phyloP scores from a whole-genome alignment of 2,888 invertebrate genomes.

The Gnatocerus cornutus region DNA sequence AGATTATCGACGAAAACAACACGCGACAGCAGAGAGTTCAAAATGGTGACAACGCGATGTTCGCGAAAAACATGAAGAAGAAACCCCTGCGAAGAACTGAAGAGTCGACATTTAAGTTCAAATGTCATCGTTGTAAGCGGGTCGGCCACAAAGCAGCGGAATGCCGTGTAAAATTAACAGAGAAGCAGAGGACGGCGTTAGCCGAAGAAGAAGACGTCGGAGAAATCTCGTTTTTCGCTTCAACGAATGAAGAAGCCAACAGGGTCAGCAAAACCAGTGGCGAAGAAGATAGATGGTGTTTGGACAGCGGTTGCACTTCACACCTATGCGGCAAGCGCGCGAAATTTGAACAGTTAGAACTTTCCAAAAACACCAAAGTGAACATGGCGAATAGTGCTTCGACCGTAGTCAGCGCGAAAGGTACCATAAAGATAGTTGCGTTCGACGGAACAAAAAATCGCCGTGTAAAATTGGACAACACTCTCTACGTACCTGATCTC shows the following conservation, averaged over 20 bases:
- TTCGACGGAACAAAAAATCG: too few species aligned
- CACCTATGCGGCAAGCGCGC: neutral
- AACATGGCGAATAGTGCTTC: neutral
- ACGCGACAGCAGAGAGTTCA: neutral
- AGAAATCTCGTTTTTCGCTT: too few species aligned
- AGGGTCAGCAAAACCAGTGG: neutral
- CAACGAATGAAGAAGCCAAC: neutral
- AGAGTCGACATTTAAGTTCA: neutral
- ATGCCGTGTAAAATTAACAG: too few species aligned
- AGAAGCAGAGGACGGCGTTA: neutral
- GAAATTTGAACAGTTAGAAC: neutral
- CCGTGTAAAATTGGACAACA: neutral
- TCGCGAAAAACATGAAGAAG: neutral
- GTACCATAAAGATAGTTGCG: neutral
- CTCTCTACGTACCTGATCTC: conserved; percentile 10
- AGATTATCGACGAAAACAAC: neutral
- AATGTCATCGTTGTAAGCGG: neutral
- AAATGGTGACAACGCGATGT: too few species aligned
- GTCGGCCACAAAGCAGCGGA: neutral
- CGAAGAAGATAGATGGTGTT: neutral
- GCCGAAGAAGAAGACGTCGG: too few species aligned
- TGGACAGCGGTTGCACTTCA: conserved; percentile 9
- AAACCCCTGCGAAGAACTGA: neutral
- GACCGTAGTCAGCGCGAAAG: neutral
- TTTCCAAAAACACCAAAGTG: neutral